phyloP scores from a whole-genome alignment of 1,140 invertebrate genomes.

The Zaprionus nigranus region DNA sequence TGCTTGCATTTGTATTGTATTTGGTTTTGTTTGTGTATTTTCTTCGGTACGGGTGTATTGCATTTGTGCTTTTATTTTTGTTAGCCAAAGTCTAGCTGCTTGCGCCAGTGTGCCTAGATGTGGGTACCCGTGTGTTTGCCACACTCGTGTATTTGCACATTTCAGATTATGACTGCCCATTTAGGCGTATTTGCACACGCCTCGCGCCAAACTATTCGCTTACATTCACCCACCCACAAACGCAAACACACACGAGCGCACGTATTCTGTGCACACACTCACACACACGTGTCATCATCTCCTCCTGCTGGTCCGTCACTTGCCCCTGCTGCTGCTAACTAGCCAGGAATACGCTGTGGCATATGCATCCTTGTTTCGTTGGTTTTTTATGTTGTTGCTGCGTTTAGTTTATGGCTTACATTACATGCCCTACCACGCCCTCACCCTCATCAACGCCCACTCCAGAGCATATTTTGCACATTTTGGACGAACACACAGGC shows the following conservation, averaged over 20 bases:
- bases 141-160: conserved; percentile 34
- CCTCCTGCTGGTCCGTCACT: neutral
- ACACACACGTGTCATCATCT: neutral
- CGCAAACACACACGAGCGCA: conserved; percentile 3
- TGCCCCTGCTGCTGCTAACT: neutral
- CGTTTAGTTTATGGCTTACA: conserved; percentile 74
- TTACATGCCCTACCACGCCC: conserved; percentile 40
- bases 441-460: conserved; percentile 18
- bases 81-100: conserved; percentile 56
- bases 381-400: conserved; percentile 66
- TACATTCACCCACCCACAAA: conserved; percentile 1
- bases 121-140: neutral
- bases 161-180: conserved; percentile 73
- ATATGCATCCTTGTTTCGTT: conserved; percentile 65
- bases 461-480: conserved; percentile 65
- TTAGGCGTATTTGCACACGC: conserved; percentile 42
- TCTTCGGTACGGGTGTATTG: conserved; percentile 6
- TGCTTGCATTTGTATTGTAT: conserved; percentile 28
- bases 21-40: conserved; percentile 1
- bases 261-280: conserved; percentile 13
- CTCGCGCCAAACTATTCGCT: conserved; percentile 11
- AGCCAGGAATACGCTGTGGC: conserved; percentile 34
- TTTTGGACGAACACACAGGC: conserved; percentile 6
- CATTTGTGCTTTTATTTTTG: conserved; percentile 25
- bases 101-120: neutral